Conservation (phyloP, 2,797 vertebrate species). For the Thamnophis elegans region DNA sequence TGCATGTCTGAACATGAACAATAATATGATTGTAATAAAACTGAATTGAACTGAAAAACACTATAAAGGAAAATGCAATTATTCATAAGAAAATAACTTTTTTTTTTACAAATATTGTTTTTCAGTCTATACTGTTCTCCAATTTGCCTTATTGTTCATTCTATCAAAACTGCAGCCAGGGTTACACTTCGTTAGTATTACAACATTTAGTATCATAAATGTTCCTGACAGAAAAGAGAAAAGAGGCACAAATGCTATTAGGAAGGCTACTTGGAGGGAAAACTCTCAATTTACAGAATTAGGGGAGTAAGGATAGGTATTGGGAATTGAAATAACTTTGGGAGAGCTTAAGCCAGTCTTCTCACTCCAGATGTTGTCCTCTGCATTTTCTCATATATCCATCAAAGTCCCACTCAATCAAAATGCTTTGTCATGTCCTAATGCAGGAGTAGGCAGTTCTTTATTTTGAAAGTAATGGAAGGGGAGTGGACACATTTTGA, state of each 20-base stretch:
- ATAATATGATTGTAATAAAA: not conserved
- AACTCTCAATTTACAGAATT: not conserved
- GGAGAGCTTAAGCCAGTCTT: not conserved
- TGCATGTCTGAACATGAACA: not conserved
- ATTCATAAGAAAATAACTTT: slow-evolving; percentile 6
- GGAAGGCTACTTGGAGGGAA: not conserved
- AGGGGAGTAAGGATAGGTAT: not conserved
- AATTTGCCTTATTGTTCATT: not conserved
- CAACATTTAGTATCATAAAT: not conserved
- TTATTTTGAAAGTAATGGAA: not conserved
- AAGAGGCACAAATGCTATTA: not conserved
- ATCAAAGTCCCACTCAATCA: not conserved
- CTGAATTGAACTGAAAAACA: not conserved
- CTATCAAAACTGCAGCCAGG: not conserved
- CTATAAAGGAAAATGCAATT: not conserved
- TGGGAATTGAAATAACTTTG: not conserved
- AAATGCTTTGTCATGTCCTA: not conserved
- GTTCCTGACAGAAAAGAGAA: not conserved
- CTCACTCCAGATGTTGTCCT: not conserved
- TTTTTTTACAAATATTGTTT: not conserved
- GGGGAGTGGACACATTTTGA: not conserved
- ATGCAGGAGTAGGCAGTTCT: not conserved
- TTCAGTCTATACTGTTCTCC: not conserved
- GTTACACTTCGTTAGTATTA: not conserved
- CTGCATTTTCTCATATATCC: not conserved